Percentiles rank a stretch among this genome's conserved stretches.
These are phyloP conservation scores for Potamarius usumacintae DNA, from an alignment of 2,113 vertebrate species.

Conservation along the genomic window DNA sequence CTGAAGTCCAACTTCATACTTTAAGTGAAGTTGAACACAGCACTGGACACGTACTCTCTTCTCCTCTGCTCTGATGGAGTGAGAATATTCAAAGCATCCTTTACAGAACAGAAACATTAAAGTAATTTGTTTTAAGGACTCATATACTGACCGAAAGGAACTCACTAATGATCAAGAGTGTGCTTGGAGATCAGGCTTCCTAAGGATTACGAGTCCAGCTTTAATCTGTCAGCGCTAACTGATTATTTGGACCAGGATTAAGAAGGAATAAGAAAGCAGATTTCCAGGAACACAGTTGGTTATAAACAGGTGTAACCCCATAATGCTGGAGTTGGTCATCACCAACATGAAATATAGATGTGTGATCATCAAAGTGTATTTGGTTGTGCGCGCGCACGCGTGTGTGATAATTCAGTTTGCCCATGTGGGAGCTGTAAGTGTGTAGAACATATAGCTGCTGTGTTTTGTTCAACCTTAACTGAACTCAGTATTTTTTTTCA, in stretches of 20 bases:
- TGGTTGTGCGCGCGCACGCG: background rate
- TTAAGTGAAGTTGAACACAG: background rate
- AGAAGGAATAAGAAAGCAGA: background rate
- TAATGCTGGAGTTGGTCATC: background rate
- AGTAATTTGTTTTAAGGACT: background rate
- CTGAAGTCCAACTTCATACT: background rate
- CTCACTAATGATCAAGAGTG: background rate
- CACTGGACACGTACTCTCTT: background rate
- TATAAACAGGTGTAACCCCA: background rate
- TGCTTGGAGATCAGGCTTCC: background rate
- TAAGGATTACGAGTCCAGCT: background rate
- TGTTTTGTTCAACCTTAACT: background rate
- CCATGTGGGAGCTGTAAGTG: background rate
- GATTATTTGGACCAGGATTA: background rate
- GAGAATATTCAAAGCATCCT: background rate
- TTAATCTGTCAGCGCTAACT: background rate
- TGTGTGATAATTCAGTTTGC: background rate
- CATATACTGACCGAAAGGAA: background rate
- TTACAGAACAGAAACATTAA: background rate
- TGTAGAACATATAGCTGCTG: background rate
- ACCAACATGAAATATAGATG: background rate
- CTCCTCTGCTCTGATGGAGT: background rate
- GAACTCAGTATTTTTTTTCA: background rate
- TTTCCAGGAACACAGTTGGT: background rate
- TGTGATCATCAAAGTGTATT: background rate